Evolutionary conservation across 2,888 invertebrate genomes (phyloP), one percentile per base, ranked within the genome.

Genomic region (Lysandra bellargus): DNA sequence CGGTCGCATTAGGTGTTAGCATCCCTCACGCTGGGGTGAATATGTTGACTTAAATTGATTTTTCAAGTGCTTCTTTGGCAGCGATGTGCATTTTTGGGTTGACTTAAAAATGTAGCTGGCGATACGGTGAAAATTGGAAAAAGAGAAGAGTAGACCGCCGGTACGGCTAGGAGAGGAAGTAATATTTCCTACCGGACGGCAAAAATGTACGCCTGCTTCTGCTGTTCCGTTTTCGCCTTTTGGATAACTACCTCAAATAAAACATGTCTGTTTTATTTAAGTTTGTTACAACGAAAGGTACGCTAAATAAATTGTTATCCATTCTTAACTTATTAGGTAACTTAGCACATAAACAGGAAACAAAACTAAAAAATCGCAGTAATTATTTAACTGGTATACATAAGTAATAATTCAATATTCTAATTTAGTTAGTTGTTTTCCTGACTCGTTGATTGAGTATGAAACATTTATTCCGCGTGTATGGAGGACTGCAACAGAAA

Each of bases 381-480:
- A 4, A 64, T 64, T 23, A 64, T 64, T 4, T 30, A 64, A 9
- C 23, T 4, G 64, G 64, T 64, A 61, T 33, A 33, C 4, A 4
- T 69, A 69, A 14, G 33, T 14, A 33, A 69, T 37, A 69, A 64
- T 64, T 64, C 69, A 69, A 69, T 69, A 37, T 69, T 74, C 1
- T 23, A 30, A 74, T 74, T 9, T n/a, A 23, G 23, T 23, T 23
- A 40, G 40, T n/a, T 37, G 14, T 74, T 44, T 76, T 76, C 49
- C 53, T 85, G 87, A 83, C 87, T 87, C 81, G 83, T 85, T 93
- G 92, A 94, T 90, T 91, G 93, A 94, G 90, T 86, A 90, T 89
- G 89, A 91, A 93, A 93, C 93, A 94, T 94, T 93, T 92, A 94
- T 93, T 94, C 91, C 90, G 91, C 91, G 92, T 91, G 92, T 92